phyloP scores from a whole-genome alignment of 2,888 invertebrate genomes.

The Tiphia femorata region DNA sequence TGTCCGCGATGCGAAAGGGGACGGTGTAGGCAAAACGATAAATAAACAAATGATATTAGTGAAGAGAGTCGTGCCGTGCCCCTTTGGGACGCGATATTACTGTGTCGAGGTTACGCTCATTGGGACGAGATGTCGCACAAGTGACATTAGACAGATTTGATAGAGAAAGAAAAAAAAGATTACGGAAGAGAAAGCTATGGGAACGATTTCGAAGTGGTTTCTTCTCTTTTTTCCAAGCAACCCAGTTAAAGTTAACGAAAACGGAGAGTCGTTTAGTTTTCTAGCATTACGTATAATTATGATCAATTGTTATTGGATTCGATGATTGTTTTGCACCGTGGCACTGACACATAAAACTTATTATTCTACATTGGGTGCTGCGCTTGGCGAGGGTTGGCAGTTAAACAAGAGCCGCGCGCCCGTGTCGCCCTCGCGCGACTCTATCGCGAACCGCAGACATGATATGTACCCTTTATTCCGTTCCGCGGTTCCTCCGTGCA shows the following conservation, averaged over 20 bases:
- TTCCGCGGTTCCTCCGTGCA: too few species aligned
- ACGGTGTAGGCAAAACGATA: slow-evolving; percentile 13
- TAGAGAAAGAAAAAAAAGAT: slow-evolving; percentile 21
- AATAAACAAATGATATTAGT: slow-evolving; percentile 16
- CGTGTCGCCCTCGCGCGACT: too few species aligned
- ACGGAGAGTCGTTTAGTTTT: too few species aligned
- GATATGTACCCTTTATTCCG: too few species aligned
- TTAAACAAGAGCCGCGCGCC: too few species aligned
- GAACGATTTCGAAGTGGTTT: too few species aligned
- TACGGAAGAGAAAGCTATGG: slow-evolving; percentile 4
- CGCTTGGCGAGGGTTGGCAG: slow-evolving; percentile 4
- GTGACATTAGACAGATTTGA: too few species aligned
- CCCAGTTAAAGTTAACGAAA: slow-evolving; percentile 53
- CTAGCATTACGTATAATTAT: slow-evolving; percentile 57
- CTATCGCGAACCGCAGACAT: too few species aligned
- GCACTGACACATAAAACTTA: slow-evolving; percentile 64
- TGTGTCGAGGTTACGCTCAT: slow-evolving; percentile 59
- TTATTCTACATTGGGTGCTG: slow-evolving; percentile 36
- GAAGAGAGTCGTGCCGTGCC: neutral
- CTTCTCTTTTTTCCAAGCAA: slow-evolving; percentile 50
- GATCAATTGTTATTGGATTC: slow-evolving; percentile 65
- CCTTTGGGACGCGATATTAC: slow-evolving; percentile 49
- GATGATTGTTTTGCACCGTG: slow-evolving; percentile 69
- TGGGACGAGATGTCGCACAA: too few species aligned
- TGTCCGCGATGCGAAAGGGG: neutral